phyloP scores from a whole-genome alignment of 2,888 invertebrate genomes.

The Drosophila picticornis region DNA sequence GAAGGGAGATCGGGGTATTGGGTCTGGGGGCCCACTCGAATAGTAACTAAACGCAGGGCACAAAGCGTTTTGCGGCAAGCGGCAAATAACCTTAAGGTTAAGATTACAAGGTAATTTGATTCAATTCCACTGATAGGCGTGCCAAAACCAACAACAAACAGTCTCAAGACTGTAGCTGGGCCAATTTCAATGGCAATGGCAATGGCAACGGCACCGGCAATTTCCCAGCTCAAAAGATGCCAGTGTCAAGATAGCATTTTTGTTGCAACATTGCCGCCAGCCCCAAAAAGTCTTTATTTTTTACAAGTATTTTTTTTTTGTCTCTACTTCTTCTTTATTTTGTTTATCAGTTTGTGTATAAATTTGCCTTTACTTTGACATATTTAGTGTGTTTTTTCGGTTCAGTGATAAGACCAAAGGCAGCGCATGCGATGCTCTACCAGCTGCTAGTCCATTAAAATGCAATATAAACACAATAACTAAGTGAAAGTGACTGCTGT shows the following conservation, averaged over 20 bases:
- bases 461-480: slow-evolving; percentile 52
- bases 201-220: slow-evolving; percentile 52
- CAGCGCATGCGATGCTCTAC: slow-evolving; percentile 45
- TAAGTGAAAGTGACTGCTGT: slow-evolving; percentile 36
- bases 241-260: slow-evolving; percentile 68
- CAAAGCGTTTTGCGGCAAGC: slow-evolving; percentile 73
- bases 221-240: slow-evolving; percentile 69
- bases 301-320: slow-evolving; percentile 21
- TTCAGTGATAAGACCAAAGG: slow-evolving; percentile 42
- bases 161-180: slow-evolving; percentile 33
- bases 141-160: slow-evolving; percentile 66
- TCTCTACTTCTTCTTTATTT: slow-evolving; percentile 10
- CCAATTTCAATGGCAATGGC: slow-evolving; percentile 57
- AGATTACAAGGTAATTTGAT: slow-evolving; percentile 86
- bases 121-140: slow-evolving; percentile 85
- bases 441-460: slow-evolving; percentile 67
- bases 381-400: slow-evolving; percentile 68
- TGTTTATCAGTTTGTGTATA: slow-evolving; percentile 77
- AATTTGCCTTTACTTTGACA: slow-evolving; percentile 80
- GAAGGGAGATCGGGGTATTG: not conserved
- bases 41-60: slow-evolving; percentile 77
- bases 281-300: slow-evolving; percentile 25
- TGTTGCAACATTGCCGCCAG: slow-evolving; percentile 62
- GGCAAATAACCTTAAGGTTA: slow-evolving; percentile 85
- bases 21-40: slow-evolving; percentile 52